A percentile compares a stretch with the other conserved stretches of the same genome.
Conservation (phyloP, 1,140 invertebrate genomes). For the Drosophila subpulchrella region DNA sequence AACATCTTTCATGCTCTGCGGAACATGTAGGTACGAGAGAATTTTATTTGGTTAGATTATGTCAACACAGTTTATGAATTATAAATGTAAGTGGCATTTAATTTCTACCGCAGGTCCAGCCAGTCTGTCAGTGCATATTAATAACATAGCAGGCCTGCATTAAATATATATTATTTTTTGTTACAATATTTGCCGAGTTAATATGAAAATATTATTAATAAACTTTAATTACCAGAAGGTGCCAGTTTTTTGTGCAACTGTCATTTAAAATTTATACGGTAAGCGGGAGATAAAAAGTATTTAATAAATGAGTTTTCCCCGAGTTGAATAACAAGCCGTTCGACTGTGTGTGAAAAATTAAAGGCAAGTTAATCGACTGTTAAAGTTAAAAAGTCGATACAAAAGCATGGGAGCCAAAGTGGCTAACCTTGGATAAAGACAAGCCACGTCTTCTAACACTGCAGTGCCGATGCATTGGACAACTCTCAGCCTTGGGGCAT, state of each 20-base stretch:
- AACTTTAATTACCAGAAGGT: constrained; percentile 53
- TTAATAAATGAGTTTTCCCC: constrained; percentile 25
- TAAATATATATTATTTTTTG: constrained; percentile 27
- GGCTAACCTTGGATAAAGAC: constrained; percentile 37
- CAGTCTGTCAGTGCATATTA: constrained; percentile 56
- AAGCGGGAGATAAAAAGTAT: constrained; percentile 6
- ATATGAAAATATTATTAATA: constrained; percentile 50
- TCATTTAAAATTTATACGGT: constrained; percentile 35
- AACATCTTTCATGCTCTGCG: background rate
- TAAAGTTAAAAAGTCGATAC: constrained; percentile 4
- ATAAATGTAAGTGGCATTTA: constrained; percentile 23
- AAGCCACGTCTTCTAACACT: constrained; percentile 33
- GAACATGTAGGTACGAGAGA: background rate
- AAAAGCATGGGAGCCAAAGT: background rate
- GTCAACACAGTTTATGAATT: constrained; percentile 46
- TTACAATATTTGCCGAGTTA: constrained; percentile 42
- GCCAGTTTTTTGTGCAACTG: constrained; percentile 14
- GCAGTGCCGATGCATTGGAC: constrained; percentile 29
- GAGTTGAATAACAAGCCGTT: background rate
- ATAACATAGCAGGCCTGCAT: constrained; percentile 40
- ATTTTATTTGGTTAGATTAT: constrained; percentile 55
- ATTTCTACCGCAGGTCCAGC: constrained; percentile 1
- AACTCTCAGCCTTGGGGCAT: constrained; percentile 41
- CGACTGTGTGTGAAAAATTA: constrained; percentile 25
- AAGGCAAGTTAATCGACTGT: constrained; percentile 11